Percentiles rank a stretch among this genome's conserved stretches.
Conservation (phyloP, 2,797 vertebrate species). For the Pseudomugil gertrudae region DNA sequence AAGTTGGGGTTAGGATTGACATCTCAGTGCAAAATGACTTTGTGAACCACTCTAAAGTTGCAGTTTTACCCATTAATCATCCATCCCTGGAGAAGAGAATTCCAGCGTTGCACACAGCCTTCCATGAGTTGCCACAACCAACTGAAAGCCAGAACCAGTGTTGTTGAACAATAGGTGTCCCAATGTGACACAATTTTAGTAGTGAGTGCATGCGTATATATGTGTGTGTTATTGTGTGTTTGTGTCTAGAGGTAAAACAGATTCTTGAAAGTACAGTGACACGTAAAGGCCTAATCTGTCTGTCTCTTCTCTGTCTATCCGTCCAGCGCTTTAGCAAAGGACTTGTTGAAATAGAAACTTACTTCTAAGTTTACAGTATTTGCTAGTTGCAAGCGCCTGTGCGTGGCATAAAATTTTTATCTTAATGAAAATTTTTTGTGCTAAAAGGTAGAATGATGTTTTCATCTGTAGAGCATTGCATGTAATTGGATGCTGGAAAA, state of each 20-base stretch:
- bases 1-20: conserved; percentile 54
- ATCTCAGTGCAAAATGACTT: conserved; percentile 67
- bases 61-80: conserved; percentile 76
- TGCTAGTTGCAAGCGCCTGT: conserved; percentile 92
- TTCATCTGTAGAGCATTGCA: conserved; percentile 91
- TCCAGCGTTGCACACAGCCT: conserved; percentile 62
- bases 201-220: conserved; percentile 50
- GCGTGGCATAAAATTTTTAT: conserved; percentile 93
- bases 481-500: conserved; percentile 75
- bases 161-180: conserved; percentile 76
- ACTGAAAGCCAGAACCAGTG: conserved; percentile 57
- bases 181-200: conserved; percentile 79
- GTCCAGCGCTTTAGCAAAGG: conserved; percentile 88
- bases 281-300: conserved; percentile 92
- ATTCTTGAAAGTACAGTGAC: conserved; percentile 98
- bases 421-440: conserved; percentile 95
- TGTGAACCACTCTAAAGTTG: conserved; percentile 69
- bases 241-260: conserved; percentile 49
- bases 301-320: conserved; percentile 12
- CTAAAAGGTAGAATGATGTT: conserved; percentile 94
- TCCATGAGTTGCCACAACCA: conserved; percentile 61
- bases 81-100: conserved; percentile 58
- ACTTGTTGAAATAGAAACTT: conserved; percentile 89
- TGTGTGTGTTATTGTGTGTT: conserved; percentile 8
- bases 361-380: conserved; percentile 93